Evolutionary conservation across 2,888 invertebrate genomes (phyloP), one percentile per base, ranked within the genome.

Genomic region (Heteropelma amictum): DNA sequence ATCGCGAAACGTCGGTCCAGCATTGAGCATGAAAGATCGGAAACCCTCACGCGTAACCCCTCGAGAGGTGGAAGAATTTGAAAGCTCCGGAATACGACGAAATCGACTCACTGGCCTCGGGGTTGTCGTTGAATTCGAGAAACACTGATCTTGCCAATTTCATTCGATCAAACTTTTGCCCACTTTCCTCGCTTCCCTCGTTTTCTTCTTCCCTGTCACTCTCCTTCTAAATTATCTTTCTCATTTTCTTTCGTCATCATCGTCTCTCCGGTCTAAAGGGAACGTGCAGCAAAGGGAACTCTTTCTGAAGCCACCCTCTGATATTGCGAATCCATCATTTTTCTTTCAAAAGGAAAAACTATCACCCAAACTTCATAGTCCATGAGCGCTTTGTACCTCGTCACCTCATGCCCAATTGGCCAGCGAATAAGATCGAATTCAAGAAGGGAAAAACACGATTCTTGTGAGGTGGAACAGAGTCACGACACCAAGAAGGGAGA

Each of bases 121-220:
- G 76, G 78, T 73, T 69, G 77, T 77, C 76, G 72, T 82, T 78
- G 76, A 77, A 63, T 74, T 69, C 77, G 76, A 78, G 70, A 75
- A 77, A 76, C 65, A 61, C 63, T 65, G 64, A 45, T 72, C 61
- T 68, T 67, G 45, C 70, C 70, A 74, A 69, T 64, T 51, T 71
- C 70, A n/a, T 67, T 54, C 38, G 33, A 35, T 58, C 67, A 26
- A 14, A 17, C 28, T 45, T 65, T 54, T 65, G 58, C 19, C 23
- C 23, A 30, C 47, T 58, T 19, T 21, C 8, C 28, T 38, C 23
- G 17, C 14, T 12, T 33, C 19, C 19, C 42, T 56, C 40, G 23
- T 23, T 33, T 28, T 47, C 28, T 21, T 30, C 5, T 54, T 38
- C 28, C 23, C 49, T 30, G 12, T 23, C 38, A 28, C 21, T 2